Evolutionary conservation across 2,888 invertebrate genomes (phyloP).

Genomic region (Cryptocephalus primarius): DNA sequence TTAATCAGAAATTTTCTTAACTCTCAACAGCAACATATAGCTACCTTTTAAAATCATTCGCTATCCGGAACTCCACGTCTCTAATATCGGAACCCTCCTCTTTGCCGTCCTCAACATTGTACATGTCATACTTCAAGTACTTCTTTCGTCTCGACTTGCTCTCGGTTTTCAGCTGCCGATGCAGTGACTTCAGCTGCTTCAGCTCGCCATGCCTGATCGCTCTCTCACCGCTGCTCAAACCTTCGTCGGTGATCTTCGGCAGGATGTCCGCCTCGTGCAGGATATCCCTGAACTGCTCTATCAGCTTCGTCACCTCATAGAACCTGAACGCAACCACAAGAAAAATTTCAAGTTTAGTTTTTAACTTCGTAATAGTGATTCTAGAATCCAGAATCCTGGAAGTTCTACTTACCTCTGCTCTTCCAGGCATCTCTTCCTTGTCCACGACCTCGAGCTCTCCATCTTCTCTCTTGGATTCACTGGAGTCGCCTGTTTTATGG

Average conservation of each 20-base stretch:
- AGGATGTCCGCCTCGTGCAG: constrained; percentile 47
- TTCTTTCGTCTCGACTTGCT: constrained; percentile 61
- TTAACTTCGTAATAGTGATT: too few species aligned
- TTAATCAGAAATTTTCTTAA: background rate
- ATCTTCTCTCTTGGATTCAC: constrained; percentile 14
- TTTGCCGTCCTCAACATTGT: constrained; percentile 49
- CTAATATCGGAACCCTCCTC: constrained; percentile 36
- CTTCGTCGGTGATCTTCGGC: constrained; percentile 21
- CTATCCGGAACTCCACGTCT: constrained; percentile 55
- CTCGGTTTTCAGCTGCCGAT: constrained; percentile 36
- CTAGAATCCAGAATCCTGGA: too few species aligned
- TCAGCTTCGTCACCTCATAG: constrained; percentile 90
- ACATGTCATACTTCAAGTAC: constrained; percentile 52
- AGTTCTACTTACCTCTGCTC: constrained; percentile 58
- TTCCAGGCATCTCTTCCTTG: constrained; percentile 79
- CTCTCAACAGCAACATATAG: background rate
- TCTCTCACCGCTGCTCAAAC: constrained; percentile 62
- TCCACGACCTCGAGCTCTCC: constrained; percentile 64
- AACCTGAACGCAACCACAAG: constrained; percentile 36
- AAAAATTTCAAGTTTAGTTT: too few species aligned
- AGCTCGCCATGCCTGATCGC: constrained; percentile 80
- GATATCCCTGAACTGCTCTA: constrained; percentile 78
- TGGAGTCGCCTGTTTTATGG: constrained; percentile 49
- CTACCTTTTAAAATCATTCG: constrained; percentile 49
- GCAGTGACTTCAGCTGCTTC: constrained; percentile 69